Conservation (phyloP, 2,797 vertebrate species). For the Gymnothorax reevesii region DNA sequence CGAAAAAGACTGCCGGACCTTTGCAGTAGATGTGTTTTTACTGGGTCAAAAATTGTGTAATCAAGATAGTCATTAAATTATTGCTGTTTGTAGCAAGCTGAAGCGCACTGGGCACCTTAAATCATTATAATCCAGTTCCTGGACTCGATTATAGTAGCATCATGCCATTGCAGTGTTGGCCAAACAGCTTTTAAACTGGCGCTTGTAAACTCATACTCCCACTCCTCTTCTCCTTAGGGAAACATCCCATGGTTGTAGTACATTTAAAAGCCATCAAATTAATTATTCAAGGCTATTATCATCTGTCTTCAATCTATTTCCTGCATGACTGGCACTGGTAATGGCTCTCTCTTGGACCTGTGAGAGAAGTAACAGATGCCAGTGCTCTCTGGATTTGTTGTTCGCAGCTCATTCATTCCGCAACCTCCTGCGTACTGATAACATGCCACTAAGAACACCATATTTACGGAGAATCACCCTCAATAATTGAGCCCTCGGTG, state of each 20-base stretch:
- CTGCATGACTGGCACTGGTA: slow-evolving; percentile 77
- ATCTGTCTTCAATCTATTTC: slow-evolving; percentile 76
- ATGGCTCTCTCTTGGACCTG: slow-evolving; percentile 63
- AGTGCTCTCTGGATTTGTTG: slow-evolving; percentile 55
- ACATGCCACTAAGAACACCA: background rate
- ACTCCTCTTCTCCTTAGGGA: slow-evolving; percentile 46
- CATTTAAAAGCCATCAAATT: slow-evolving; percentile 73
- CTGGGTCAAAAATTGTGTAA: background rate
- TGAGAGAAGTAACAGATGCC: slow-evolving; percentile 57
- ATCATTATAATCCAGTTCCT: slow-evolving; percentile 49
- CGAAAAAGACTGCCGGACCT: background rate
- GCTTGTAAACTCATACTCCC: slow-evolving; percentile 52
- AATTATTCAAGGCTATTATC: slow-evolving; percentile 78
- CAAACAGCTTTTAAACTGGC: slow-evolving; percentile 47
- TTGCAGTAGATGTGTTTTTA: background rate
- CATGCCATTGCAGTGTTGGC: slow-evolving; percentile 45
- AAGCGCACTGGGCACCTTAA: slow-evolving; percentile 33
- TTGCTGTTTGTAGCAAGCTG: slow-evolving; percentile 14
- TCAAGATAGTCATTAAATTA: background rate
- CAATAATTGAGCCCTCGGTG: background rate
- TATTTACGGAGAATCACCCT: background rate
- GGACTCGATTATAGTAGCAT: slow-evolving; percentile 48
- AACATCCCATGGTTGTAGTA: slow-evolving; percentile 58
- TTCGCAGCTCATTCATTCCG: slow-evolving; percentile 55
- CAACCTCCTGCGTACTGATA: background rate